Conservation (phyloP, 2,888 invertebrate species). For the Halictus ligatus region DNA sequence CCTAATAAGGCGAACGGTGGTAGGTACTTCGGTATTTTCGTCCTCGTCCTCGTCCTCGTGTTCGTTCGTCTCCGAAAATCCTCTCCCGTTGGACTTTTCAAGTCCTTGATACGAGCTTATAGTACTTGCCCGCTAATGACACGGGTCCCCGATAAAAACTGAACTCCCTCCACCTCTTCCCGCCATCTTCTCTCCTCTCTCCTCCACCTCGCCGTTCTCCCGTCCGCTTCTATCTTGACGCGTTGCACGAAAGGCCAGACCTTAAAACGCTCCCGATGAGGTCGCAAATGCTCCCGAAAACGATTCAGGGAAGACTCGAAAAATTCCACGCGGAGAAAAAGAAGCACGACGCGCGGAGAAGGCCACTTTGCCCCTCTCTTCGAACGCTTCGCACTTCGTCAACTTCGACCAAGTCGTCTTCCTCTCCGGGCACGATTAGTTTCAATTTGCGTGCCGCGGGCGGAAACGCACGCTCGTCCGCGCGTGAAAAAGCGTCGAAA, state of each 20-base stretch:
- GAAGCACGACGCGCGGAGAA: not conserved
- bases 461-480: not conserved
- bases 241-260: constrained; percentile 60
- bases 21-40: constrained; percentile 60
- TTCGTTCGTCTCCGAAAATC: constrained; percentile 32
- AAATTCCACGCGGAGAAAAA: constrained; percentile 49
- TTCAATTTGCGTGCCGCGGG: constrained; percentile 8
- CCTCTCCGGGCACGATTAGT: not conserved
- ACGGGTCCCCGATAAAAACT: constrained; percentile 67
- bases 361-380: constrained; percentile 17
- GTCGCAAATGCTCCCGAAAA: constrained; percentile 53
- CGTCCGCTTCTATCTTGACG: constrained; percentile 33
- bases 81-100: constrained; percentile 37
- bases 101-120: constrained; percentile 62
- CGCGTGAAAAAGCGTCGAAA: not conserved
- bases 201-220: not conserved
- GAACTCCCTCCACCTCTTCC: constrained; percentile 36
- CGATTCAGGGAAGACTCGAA: constrained; percentile 51
- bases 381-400: constrained; percentile 13
- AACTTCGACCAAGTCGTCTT: not conserved
- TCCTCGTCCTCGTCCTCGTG: constrained; percentile 46
- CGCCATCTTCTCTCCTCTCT: constrained; percentile 7
- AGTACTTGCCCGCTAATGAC: constrained; percentile 70
- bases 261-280: constrained; percentile 60
- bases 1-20: constrained; percentile 73